These are phyloP conservation scores for Patiria pectinifera DNA, from an alignment of 53 echinoderm and acorn worm genomes.

Conservation along the genomic window DNA sequence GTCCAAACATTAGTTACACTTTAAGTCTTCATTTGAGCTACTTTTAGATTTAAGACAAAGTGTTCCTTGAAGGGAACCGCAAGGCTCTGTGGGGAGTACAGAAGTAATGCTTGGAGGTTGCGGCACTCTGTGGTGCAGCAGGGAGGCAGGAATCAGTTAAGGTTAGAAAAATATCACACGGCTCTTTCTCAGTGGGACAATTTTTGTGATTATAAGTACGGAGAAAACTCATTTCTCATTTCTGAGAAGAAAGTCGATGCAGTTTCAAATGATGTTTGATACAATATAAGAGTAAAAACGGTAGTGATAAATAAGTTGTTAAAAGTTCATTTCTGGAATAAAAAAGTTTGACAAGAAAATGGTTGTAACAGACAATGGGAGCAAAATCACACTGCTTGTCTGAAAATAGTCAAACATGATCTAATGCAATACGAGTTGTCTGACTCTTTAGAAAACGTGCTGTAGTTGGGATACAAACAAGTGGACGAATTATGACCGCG, in stretches of 20 bases:
- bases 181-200: background rate
- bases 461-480: background rate
- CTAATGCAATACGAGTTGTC: too few relatives aligned
- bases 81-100: background rate
- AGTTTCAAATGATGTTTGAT: background rate
- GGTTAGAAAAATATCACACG: conserved; percentile 49
- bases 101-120: background rate
- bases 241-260: conserved; percentile 6
- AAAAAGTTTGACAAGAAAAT: background rate
- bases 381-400: background rate
- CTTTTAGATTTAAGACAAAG: too few relatives aligned
- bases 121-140: background rate
- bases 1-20: too few relatives aligned
- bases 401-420: too few relatives aligned
- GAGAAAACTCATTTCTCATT: background rate
- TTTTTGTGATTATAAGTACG: background rate
- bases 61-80: background rate
- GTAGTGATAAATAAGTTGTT: background rate
- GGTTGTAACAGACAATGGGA: too few relatives aligned
- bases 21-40: too few relatives aligned
- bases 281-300: background rate
- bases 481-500: background rate
- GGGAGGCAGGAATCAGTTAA: background rate
- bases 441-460: background rate
- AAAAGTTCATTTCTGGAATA: background rate